Conservation (phyloP, 30 jellyfish, hydroid and myxozoan genomes). For the Euphysa ruthae region DNA sequence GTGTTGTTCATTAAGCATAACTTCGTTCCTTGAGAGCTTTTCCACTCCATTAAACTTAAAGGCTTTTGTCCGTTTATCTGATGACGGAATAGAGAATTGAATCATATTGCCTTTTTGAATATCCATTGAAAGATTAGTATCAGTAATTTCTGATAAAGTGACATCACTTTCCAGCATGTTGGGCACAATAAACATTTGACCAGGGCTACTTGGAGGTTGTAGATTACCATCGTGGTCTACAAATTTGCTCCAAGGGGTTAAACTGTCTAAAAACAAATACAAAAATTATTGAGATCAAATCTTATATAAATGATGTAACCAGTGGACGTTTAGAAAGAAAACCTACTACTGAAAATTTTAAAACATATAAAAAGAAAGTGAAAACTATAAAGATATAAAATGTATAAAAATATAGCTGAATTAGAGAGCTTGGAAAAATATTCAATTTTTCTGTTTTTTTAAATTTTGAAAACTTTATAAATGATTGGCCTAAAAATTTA, state of each 20-base stretch:
- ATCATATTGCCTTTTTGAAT: conserved; percentile 77
- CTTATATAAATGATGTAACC: too few relatives aligned
- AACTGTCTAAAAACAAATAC: not conserved
- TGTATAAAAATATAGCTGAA: too few relatives aligned
- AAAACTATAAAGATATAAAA: too few relatives aligned
- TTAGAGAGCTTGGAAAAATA: too few relatives aligned
- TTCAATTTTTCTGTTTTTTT: too few relatives aligned
- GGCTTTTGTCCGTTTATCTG: conserved; percentile 23
- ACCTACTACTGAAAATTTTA: too few relatives aligned
- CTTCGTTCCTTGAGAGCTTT: conserved; percentile 37
- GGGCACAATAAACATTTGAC: conserved; percentile 55
- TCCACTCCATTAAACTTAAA: conserved; percentile 48
- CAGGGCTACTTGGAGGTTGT: conserved; percentile 38
- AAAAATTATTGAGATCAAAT: too few relatives aligned
- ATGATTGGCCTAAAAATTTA: too few relatives aligned
- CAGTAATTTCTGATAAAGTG: conserved; percentile 55
- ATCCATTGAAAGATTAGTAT: conserved; percentile 42
- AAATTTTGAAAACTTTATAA: too few relatives aligned
- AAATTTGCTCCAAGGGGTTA: conserved; percentile 17
- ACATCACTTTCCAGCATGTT: conserved; percentile 81
- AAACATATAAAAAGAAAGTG: too few relatives aligned
- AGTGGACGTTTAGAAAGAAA: too few relatives aligned
- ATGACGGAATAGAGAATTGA: conserved; percentile 60
- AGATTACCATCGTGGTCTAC: conserved; percentile 55
- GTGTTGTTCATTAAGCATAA: conserved; percentile 62